Evolutionary conservation across 2,888 invertebrate species (phyloP), one percentile per base, ranked within the genome.

Genomic region (Eurytoma adleriae): DNA sequence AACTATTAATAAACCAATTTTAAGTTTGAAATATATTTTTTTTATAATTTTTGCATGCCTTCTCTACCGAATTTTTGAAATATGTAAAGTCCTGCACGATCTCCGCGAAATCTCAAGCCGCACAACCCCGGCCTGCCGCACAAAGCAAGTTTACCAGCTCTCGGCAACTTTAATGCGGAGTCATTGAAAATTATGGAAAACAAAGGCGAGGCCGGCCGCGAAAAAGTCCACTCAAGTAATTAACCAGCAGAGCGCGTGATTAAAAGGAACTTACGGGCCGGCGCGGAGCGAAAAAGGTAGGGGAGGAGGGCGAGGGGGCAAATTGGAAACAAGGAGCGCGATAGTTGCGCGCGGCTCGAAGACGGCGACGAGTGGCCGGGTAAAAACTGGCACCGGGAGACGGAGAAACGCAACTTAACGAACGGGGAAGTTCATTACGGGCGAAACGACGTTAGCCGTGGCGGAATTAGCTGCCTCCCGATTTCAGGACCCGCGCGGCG

Each of bases 351-450:
- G 79, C 40, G 50, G 62, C 27, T 40, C 40, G 67, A 67, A 61
- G 59, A 57, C 54, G 12, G 57, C 27, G 20, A 3, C 27, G 16
- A 3, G 75, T 48, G 24, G 14, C 30, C 68, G 67, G 64, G 64
- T 27, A 71, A 71, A 79, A 79, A 79, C 50, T 70, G 70, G 69
- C 70, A 57, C 16, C 54, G 85, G 86, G 86, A 88, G 88, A 89
- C 86, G 87, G 88, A 88, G 89, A 89, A 90, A 88, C 85, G 88
- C 87, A 54, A 88, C 90, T 89, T 90, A 89, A 89, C 88, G 90
- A 90, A 89, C 88, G 88, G 87, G 88, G 89, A 90, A 89, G 90
- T 90, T 90, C 89, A 90, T 90, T 90, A 90, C 88, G 89, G 89
- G 88, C 88, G 87, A 89, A 90, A 90, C 88, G 88, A 89, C 89